These are phyloP conservation scores for Platalea minor DNA, from an alignment of 2,797 vertebrate genomes.

Conservation along the genomic window DNA sequence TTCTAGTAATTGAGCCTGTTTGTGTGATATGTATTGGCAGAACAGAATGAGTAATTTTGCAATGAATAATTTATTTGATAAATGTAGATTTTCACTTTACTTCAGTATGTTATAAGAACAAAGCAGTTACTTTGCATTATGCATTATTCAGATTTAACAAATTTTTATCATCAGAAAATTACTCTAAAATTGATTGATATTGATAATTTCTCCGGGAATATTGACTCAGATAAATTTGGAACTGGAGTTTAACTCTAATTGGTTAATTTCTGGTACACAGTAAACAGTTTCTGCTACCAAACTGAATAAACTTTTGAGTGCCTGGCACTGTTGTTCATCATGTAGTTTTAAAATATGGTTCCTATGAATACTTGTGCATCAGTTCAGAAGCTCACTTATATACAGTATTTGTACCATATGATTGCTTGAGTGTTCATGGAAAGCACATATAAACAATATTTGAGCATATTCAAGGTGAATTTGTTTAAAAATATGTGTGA, in stretches of 20 bases:
- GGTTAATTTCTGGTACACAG: neutral
- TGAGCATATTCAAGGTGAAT: neutral
- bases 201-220: neutral
- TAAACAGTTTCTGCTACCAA: neutral
- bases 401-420: neutral
- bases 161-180: neutral
- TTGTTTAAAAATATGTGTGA: neutral
- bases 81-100: conserved; percentile 6
- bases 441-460: neutral
- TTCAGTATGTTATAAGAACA: neutral
- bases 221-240: neutral
- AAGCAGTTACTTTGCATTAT: conserved; percentile 22
- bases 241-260: neutral
- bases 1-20: conserved; percentile 7
- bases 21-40: conserved; percentile 31
- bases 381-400: neutral
- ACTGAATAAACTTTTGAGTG: neutral
- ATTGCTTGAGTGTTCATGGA: neutral
- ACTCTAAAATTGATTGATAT: neutral
- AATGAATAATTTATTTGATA: conserved; percentile 47
- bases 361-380: neutral
- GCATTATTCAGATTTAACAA: neutral
- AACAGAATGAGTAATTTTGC: conserved; percentile 14
- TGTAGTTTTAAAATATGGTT: neutral
- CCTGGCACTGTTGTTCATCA: neutral